Conservation (phyloP, 2,797 vertebrate species). For the Eulemur coronatus region DNA sequence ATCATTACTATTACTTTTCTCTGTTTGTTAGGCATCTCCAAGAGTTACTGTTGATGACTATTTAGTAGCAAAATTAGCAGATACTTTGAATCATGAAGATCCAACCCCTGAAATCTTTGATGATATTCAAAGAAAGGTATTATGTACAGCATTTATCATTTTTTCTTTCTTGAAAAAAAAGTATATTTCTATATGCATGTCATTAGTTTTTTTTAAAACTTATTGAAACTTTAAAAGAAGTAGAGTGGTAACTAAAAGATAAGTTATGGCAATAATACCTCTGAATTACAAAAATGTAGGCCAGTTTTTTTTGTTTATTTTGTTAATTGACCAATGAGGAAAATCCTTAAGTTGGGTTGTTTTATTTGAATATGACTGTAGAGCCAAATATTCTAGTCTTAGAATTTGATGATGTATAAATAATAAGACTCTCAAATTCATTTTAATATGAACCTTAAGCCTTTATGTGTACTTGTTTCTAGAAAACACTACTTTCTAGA, state of each 20-base stretch:
- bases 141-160: background rate
- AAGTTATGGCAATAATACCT: background rate
- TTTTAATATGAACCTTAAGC: slow-evolving; percentile 2
- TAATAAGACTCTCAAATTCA: background rate
- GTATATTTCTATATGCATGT: background rate
- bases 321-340: background rate
- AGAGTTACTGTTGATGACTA: slow-evolving; percentile 95
- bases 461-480: background rate
- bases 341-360: background rate
- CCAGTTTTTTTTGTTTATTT: background rate
- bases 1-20: slow-evolving; percentile 25
- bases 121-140: slow-evolving; percentile 97
- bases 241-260: background rate
- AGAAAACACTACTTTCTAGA: background rate
- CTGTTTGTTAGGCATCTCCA: slow-evolving; percentile 91
- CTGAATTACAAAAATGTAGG: background rate
- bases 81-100: slow-evolving; percentile 95
- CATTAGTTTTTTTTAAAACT: background rate
- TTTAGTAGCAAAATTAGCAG: slow-evolving; percentile 91
- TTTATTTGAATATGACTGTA: slow-evolving; percentile 22
- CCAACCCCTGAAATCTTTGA: slow-evolving; percentile 99
- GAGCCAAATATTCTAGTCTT: background rate
- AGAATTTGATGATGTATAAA: slow-evolving; percentile 7
- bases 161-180: slow-evolving; percentile 45
- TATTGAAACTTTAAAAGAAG: background rate